Evolutionary conservation across 1,140 invertebrate species (phyloP).

Genomic region (Cotesia typhae): DNA sequence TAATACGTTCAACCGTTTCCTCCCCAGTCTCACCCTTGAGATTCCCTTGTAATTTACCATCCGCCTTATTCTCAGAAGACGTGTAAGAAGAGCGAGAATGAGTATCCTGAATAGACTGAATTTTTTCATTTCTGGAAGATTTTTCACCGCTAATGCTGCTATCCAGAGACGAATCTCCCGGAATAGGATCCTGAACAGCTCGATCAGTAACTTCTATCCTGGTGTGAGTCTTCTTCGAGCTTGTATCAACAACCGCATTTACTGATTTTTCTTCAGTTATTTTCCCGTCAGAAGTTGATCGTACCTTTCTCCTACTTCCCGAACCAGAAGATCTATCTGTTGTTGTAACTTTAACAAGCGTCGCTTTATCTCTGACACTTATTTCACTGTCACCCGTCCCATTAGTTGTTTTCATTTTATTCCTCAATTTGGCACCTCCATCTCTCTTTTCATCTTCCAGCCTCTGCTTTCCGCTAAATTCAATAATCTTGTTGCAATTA

Average conservation of each 20-base stretch:
- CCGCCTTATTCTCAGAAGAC: no score
- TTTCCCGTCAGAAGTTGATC: background rate
- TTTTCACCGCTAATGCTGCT: background rate
- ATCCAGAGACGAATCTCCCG: background rate
- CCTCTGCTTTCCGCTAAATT: slow-evolving; percentile 31
- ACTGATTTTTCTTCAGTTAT: background rate
- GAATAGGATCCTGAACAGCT: slow-evolving; percentile 18
- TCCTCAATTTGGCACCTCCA: slow-evolving; percentile 19
- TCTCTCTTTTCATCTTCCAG: background rate
- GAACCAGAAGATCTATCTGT: no score
- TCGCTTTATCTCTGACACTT: no score
- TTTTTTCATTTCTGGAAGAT: slow-evolving; percentile 1
- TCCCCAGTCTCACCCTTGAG: no score
- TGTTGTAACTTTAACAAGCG: no score
- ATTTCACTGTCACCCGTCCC: background rate
- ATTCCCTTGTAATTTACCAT: no score
- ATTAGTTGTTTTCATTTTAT: background rate
- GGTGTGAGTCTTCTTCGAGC: background rate
- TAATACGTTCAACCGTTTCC: no score
- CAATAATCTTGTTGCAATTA: slow-evolving; percentile 42
- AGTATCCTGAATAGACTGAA: background rate
- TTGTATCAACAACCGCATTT: slow-evolving; percentile 14
- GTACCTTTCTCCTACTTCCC: no score
- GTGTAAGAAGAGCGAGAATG: no score
- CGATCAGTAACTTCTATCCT: slow-evolving; percentile 15